Evolutionary conservation across 1,140 invertebrate genomes (phyloP).

Genomic region (Tigriopus japonicus): DNA sequence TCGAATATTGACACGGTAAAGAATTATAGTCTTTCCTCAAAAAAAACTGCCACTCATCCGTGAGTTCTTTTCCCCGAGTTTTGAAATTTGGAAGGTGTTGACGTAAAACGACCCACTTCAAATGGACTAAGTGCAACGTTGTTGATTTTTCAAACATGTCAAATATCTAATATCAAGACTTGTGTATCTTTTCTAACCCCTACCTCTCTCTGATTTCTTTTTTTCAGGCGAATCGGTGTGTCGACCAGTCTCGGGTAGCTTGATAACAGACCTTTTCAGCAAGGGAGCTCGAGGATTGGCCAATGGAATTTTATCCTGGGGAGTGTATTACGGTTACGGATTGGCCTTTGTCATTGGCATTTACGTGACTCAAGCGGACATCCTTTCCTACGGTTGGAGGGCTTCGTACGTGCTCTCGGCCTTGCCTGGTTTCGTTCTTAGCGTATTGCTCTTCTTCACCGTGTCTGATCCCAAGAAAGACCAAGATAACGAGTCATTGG

Average conservation of each 20-base stretch:
- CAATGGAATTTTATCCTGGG: conserved; percentile 86
- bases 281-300: conserved; percentile 44
- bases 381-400: conserved; percentile 64
- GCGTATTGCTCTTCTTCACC: conserved; percentile 48
- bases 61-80: no score
- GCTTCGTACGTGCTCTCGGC: conserved; percentile 65
- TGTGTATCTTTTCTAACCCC: no score
- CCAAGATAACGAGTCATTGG: not conserved
- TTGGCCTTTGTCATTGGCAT: conserved; percentile 76
- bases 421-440: conserved; percentile 53
- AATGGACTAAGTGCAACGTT: no score
- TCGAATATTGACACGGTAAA: no score
- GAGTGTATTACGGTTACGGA: conserved; percentile 83
- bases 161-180: no score
- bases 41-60: no score
- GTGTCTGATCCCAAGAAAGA: conserved; percentile 54
- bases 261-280: not conserved
- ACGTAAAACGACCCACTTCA: no score
- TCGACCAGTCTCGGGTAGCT: not conserved
- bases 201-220: no score
- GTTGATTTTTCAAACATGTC: no score
- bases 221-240: conserved; percentile 2
- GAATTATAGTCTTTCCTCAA: no score
- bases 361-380: conserved; percentile 56
- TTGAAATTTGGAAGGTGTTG: no score